Conservation (phyloP, 1,140 invertebrate species). For the Diachasma alloeum region DNA sequence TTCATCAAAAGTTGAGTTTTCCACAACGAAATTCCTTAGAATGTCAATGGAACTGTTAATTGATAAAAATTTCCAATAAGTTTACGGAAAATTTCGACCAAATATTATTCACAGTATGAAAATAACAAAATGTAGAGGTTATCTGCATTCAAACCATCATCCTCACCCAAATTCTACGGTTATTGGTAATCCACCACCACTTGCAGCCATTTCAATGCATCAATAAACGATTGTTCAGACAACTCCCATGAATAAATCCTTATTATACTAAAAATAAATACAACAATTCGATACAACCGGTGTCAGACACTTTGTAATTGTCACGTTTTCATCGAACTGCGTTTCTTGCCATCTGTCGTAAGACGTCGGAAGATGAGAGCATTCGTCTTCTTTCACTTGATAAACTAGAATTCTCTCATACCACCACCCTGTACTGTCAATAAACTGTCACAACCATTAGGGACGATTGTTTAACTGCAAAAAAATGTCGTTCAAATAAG, state of each 20-base stretch:
- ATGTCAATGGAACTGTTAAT: not conserved
- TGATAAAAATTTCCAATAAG: not conserved
- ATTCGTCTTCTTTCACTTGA: not conserved
- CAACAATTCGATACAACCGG: not conserved
- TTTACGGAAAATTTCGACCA: not conserved
- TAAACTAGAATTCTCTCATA: not conserved
- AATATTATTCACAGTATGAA: not conserved
- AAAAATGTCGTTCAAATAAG: not conserved
- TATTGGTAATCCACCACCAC: slow-evolving; percentile 29
- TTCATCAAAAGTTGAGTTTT: too few species aligned
- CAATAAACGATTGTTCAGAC: not conserved
- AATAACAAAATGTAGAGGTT: slow-evolving; percentile 6
- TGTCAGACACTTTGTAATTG: not conserved
- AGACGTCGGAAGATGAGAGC: too few species aligned
- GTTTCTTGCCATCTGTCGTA: too few species aligned
- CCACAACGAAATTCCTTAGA: not conserved
- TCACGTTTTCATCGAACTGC: too few species aligned
- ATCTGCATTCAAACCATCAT: not conserved
- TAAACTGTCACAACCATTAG: not conserved
- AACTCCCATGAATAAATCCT: not conserved
- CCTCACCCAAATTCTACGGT: slow-evolving; percentile 53
- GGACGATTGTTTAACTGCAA: not conserved
- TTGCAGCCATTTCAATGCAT: not conserved
- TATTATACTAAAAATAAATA: not conserved
- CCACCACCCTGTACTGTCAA: not conserved